Evolutionary conservation across 2,113 vertebrate genomes (phyloP).

Genomic region (Ovis canadensis): DNA sequence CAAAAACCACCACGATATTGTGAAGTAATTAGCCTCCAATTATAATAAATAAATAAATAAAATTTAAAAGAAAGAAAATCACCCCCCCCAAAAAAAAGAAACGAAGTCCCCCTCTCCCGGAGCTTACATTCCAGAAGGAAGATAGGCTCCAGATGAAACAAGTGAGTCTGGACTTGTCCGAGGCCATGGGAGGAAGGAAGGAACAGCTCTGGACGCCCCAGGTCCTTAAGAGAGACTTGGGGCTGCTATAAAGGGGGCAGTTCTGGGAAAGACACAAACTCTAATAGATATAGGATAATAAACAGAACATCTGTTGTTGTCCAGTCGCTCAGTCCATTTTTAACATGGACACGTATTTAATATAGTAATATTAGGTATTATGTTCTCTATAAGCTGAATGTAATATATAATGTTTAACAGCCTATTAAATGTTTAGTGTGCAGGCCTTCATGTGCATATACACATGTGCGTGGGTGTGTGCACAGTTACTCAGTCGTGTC

Average conservation of each 20-base stretch:
- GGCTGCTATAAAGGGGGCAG: neutral
- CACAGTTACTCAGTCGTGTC: accelerated
- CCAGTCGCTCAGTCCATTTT: neutral
- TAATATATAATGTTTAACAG: neutral
- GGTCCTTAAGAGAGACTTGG: neutral
- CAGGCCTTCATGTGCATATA: neutral
- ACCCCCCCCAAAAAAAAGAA: accelerated
- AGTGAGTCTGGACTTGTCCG: accelerated
- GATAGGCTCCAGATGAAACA: accelerated
- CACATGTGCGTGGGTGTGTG: neutral
- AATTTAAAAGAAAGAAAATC: too few species aligned
- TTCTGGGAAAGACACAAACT: neutral
- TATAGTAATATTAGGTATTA: neutral
- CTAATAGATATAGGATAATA: neutral
- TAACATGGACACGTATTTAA: neutral
- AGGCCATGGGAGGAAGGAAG: too few species aligned
- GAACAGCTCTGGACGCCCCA: neutral
- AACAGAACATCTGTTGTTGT: neutral
- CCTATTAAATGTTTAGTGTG: accelerated
- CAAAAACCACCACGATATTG: too few species aligned
- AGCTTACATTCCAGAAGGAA: accelerated
- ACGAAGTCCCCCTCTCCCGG: accelerated
- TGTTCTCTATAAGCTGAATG: neutral
- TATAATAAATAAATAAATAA: too few species aligned
- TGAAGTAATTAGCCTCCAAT: too few species aligned